These are phyloP conservation scores for Regulus satrapa DNA, from an alignment of 2,113 vertebrate species.

Conservation along the genomic window DNA sequence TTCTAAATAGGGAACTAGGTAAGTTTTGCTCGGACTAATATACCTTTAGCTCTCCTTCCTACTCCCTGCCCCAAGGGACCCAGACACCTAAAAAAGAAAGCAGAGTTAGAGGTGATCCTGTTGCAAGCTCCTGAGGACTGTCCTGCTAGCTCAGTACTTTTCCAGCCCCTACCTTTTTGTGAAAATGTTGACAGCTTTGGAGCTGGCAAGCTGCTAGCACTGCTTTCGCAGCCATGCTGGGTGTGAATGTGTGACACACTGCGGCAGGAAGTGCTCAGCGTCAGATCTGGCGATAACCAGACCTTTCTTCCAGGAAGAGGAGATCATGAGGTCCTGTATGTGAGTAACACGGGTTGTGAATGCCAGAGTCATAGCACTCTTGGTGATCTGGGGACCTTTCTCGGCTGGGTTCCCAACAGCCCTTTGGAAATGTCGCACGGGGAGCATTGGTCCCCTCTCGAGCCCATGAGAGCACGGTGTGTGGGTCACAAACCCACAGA, in stretches of 20 bases:
- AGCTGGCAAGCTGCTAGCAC: not conserved
- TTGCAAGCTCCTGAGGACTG: not conserved
- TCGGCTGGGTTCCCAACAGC: not conserved
- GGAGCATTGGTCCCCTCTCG: not conserved
- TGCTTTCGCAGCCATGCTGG: not conserved
- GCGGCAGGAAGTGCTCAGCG: slow-evolving; percentile 32
- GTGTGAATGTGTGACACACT: slow-evolving; percentile 35
- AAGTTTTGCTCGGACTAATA: not conserved
- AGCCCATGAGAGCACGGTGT: accelerated
- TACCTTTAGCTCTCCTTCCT: not conserved
- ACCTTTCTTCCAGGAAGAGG: slow-evolving; percentile 63
- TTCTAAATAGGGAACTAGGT: not conserved
- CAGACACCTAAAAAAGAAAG: not conserved
- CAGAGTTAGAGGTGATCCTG: not conserved
- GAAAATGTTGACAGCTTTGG: not conserved
- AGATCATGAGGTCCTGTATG: not conserved
- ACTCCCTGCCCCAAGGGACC: not conserved
- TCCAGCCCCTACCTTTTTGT: not conserved
- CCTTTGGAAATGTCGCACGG: not conserved
- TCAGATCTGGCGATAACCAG: slow-evolving; percentile 39
- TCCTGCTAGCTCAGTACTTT: not conserved
- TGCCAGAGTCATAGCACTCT: not conserved
- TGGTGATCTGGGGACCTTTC: not conserved
- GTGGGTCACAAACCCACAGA: not conserved
- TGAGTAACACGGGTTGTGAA: not conserved